Conservation (phyloP, 2,888 invertebrate species). For the Leucophenga maculata region DNA sequence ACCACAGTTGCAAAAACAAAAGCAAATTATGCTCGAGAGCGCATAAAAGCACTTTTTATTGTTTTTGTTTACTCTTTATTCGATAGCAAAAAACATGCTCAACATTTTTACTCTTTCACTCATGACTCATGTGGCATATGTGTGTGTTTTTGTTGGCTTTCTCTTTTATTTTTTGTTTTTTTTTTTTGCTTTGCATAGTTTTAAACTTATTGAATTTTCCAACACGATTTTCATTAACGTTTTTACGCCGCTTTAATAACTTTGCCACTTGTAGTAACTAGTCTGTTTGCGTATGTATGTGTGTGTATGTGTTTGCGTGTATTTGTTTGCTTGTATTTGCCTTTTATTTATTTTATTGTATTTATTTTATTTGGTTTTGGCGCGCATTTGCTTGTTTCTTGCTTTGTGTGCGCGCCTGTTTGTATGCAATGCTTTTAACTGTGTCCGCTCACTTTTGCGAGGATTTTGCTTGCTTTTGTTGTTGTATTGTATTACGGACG, state of each 20-base stretch:
- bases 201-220: neutral
- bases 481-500: too few relatives aligned
- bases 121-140: neutral
- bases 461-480: too few relatives aligned
- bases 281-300: neutral
- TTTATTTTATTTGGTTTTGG: neutral
- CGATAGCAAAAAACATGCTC: too few relatives aligned
- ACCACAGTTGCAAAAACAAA: too few relatives aligned
- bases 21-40: too few relatives aligned
- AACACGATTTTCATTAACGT: conserved; percentile 5
- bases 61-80: too few relatives aligned
- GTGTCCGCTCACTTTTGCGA: too few relatives aligned
- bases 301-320: neutral
- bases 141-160: neutral
- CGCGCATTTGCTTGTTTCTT: too few relatives aligned
- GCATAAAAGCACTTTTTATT: too few relatives aligned
- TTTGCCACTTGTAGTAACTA: neutral
- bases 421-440: too few relatives aligned
- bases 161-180: too few relatives aligned
- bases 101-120: neutral
- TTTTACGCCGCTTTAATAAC: neutral
- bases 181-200: neutral
- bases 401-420: too few relatives aligned
- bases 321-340: neutral
- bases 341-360: conserved; percentile 9